phyloP scores from a whole-genome alignment of 2,797 vertebrate species.

The Oreochromis mossambicus region DNA sequence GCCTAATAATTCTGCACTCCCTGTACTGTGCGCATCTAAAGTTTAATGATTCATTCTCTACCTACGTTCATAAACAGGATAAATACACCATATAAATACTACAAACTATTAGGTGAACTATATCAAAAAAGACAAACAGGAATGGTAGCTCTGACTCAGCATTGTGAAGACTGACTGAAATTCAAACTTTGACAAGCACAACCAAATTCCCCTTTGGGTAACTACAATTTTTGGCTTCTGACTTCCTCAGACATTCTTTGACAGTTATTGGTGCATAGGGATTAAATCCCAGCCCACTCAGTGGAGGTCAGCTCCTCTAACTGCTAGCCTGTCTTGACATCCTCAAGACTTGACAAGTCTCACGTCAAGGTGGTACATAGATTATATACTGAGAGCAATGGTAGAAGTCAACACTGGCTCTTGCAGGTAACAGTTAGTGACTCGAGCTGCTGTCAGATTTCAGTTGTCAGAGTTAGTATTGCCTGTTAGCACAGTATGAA shows the following conservation, averaged over 20 bases:
- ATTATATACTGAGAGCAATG: conserved; percentile 9
- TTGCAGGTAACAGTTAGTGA: conserved; percentile 14
- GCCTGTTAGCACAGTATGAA: background rate
- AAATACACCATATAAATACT: fast-evolving
- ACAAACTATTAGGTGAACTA: background rate
- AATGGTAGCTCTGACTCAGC: conserved; percentile 4
- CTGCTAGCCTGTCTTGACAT: conserved; percentile 28
- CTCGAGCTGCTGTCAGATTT: conserved; percentile 8
- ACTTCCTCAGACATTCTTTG: conserved; percentile 28
- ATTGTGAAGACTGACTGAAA: conserved; percentile 4
- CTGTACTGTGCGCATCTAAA: background rate
- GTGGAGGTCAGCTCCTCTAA: conserved; percentile 35
- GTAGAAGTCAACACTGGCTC: conserved; percentile 6
- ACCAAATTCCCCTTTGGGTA: background rate
- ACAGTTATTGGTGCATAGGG: conserved; percentile 45
- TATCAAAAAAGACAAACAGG: background rate
- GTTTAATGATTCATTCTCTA: background rate
- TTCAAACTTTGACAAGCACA: conserved; percentile 23
- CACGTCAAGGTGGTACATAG: background rate
- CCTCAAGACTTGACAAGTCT: conserved; percentile 26
- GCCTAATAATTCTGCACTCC: no score
- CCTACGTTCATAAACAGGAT: background rate
- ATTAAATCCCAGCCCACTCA: conserved; percentile 3
- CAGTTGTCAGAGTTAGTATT: background rate
- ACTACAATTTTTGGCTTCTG: conserved; percentile 5